A percentile compares a stretch with the other conserved stretches of the same genome.
Conservation (phyloP, 2,888 invertebrate species). For the Cheilosia scutellata region DNA sequence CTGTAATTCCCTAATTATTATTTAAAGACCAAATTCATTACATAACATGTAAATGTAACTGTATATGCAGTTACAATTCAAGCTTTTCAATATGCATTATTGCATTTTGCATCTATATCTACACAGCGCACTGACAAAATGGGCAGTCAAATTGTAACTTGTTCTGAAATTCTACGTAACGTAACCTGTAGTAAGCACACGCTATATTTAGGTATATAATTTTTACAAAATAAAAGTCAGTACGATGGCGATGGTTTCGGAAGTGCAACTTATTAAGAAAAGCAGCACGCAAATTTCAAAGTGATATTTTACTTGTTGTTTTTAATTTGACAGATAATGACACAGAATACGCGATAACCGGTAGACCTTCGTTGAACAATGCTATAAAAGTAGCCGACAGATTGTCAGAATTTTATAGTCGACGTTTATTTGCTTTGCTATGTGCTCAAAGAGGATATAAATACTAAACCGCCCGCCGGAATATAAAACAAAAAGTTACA, state of each 20-base stretch:
- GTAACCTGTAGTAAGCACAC: no score
- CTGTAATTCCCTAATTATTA: no score
- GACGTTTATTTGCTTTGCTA: background rate
- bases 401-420: background rate
- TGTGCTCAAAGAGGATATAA: background rate
- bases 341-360: background rate
- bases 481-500: background rate
- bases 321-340: background rate
- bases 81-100: no score
- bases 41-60: no score
- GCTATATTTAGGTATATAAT: background rate
- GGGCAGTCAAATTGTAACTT: no score
- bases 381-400: conserved; percentile 19
- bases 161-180: no score
- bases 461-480: background rate
- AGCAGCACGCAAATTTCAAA: background rate
- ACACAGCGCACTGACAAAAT: no score
- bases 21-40: no score
- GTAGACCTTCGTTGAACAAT: background rate
- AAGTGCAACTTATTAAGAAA: background rate
- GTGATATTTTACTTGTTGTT: background rate
- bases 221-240: background rate
- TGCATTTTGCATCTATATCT: no score
- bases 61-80: no score
- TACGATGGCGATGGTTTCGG: background rate